These are phyloP conservation scores for Pseudomyrmex concolor DNA, from an alignment of 1,140 invertebrate genomes.

Conservation along the genomic window DNA sequence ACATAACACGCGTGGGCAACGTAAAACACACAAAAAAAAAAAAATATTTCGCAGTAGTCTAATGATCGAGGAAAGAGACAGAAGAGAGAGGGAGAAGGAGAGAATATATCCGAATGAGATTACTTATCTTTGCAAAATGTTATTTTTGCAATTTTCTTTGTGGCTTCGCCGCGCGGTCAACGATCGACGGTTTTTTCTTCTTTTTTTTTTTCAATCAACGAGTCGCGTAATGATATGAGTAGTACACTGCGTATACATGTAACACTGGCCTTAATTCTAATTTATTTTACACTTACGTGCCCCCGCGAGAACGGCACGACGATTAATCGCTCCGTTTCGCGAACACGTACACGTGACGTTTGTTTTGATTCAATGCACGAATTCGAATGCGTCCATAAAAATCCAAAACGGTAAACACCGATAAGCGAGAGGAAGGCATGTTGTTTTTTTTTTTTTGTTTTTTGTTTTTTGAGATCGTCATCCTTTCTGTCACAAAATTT, in stretches of 20 bases:
- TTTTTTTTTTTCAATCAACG: constrained; percentile 55
- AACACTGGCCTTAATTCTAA: constrained; percentile 85
- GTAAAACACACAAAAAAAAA: constrained; percentile 1
- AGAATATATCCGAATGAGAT: constrained; percentile 26
- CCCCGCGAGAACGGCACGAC: background rate
- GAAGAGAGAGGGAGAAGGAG: background rate
- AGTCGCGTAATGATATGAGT: constrained; percentile 83
- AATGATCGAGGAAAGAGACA: background rate
- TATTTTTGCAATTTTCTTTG: background rate
- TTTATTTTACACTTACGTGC: constrained; percentile 78
- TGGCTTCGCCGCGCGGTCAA: constrained; percentile 60
- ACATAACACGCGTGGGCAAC: background rate
- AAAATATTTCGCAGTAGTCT: constrained; percentile 5
- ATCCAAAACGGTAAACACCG: constrained; percentile 34
- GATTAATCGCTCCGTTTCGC: constrained; percentile 1
- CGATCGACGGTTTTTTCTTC: constrained; percentile 39
- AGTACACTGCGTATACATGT: constrained; percentile 85
- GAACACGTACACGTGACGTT: constrained; percentile 49
- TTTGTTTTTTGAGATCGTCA: constrained; percentile 11
- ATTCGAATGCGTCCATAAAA: constrained; percentile 58
- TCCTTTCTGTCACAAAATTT: background rate
- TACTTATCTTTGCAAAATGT: constrained; percentile 29
- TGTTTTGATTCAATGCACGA: constrained; percentile 47
- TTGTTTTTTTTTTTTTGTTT: too few relatives aligned
- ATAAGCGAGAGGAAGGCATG: background rate